Conservation (phyloP, 1,140 invertebrate species). For the Fopius arisanus region DNA sequence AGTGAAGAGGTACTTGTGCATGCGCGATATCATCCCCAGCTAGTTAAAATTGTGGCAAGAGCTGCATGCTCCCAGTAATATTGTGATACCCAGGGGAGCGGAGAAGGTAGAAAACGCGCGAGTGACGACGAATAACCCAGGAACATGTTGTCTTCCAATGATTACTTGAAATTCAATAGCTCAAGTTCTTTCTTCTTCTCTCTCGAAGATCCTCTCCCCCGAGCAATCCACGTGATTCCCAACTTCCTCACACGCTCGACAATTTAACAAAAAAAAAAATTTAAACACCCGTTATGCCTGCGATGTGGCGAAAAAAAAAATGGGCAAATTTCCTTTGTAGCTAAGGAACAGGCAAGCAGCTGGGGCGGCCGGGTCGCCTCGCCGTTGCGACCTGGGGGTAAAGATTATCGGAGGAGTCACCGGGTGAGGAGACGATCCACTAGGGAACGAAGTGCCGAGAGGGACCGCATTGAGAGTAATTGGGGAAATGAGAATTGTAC, state of each 20-base stretch:
- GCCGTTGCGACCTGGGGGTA: constrained; percentile 31
- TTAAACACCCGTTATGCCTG: not conserved
- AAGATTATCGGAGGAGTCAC: constrained; percentile 49
- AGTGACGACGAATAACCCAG: constrained; percentile 16
- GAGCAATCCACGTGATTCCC: not conserved
- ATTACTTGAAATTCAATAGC: not conserved
- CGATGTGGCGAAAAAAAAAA: constrained; percentile 26
- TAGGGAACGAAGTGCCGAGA: constrained; percentile 22
- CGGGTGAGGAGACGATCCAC: constrained; percentile 45
- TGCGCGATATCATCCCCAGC: not conserved
- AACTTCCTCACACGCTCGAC: not conserved
- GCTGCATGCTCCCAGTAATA: constrained; percentile 20
- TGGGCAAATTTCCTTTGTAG: constrained; percentile 54
- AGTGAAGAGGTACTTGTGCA: not conserved
- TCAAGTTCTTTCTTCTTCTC: constrained; percentile 17
- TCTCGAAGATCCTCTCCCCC: not conserved
- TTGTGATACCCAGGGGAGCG: constrained; percentile 8
- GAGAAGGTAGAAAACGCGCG: constrained; percentile 27
- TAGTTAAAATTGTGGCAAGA: not conserved
- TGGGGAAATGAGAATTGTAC: constrained; percentile 31
- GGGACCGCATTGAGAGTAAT: constrained; percentile 11
- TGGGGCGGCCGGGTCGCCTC: constrained; percentile 59
- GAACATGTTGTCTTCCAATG: not conserved
- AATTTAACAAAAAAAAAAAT: not conserved
- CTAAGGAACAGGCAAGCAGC: constrained; percentile 57